Evolutionary conservation across 2,888 invertebrate species (phyloP).

Genomic region (Lysandra bellargus): DNA sequence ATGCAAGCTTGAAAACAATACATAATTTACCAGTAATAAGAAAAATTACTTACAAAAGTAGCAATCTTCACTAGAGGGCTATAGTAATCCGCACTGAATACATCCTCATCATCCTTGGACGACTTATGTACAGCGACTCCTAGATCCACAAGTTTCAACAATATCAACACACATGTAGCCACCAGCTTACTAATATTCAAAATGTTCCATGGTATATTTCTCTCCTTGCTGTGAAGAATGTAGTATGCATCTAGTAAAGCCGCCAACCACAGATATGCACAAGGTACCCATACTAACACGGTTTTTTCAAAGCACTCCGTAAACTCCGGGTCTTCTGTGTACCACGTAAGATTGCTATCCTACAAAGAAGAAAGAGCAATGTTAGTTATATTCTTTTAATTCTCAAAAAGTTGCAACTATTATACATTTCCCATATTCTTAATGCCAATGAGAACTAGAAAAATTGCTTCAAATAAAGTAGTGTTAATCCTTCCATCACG

Average conservation of each 20-base stretch:
- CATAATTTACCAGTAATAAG: not conserved
- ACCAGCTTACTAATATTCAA: slow-evolving; percentile 86
- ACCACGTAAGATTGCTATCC: slow-evolving; percentile 89
- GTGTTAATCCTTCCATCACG: too few species aligned
- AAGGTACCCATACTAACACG: slow-evolving; percentile 93
- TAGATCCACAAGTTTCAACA: slow-evolving; percentile 85
- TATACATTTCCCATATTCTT: too few species aligned
- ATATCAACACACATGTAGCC: slow-evolving; percentile 82
- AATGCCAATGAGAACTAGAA: too few species aligned
- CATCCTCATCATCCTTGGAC: slow-evolving; percentile 69
- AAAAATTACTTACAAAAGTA: slow-evolving; percentile 87
- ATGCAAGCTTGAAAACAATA: not conserved
- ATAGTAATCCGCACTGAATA: slow-evolving; percentile 87
- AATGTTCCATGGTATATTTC: slow-evolving; percentile 88
- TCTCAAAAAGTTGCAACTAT: not conserved
- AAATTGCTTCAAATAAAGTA: too few species aligned
- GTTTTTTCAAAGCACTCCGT: slow-evolving; percentile 96
- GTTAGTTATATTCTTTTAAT: not conserved
- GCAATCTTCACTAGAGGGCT: slow-evolving; percentile 88
- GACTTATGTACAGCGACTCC: slow-evolving; percentile 81
- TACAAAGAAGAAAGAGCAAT: slow-evolving; percentile 55
- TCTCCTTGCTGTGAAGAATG: slow-evolving; percentile 86
- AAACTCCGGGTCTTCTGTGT: slow-evolving; percentile 90
- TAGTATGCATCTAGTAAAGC: slow-evolving; percentile 88
- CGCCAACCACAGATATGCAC: slow-evolving; percentile 90